These are phyloP conservation scores for Sarcophaga variegata DNA, from an alignment of 2,888 invertebrate genomes.

Conservation along the genomic window DNA sequence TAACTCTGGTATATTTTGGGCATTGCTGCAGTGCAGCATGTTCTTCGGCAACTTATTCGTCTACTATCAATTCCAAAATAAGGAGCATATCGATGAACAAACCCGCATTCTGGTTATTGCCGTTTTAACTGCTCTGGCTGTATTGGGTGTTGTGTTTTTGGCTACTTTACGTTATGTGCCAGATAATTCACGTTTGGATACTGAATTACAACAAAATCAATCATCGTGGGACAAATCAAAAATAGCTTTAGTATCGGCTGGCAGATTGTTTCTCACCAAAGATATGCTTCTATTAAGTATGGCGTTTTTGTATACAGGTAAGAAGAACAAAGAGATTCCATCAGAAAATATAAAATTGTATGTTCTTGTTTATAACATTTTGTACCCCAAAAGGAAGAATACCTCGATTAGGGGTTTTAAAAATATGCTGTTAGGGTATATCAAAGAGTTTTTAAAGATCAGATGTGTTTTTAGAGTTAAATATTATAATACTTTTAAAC, in stretches of 20 bases:
- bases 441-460: neutral
- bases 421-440: neutral
- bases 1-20: constrained; percentile 98
- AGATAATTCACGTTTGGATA: constrained; percentile 77
- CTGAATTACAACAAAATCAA: constrained; percentile 81
- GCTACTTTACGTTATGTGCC: constrained; percentile 85
- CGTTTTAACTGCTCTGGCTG: constrained; percentile 88
- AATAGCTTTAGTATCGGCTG: constrained; percentile 89
- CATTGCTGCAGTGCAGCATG: constrained; percentile 96
- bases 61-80: constrained; percentile 93
- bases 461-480: constrained; percentile 1
- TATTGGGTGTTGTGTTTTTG: constrained; percentile 88
- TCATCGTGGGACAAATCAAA: constrained; percentile 79
- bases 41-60: constrained; percentile 98
- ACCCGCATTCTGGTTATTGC: constrained; percentile 91
- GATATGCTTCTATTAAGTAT: constrained; percentile 93
- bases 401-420: neutral
- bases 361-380: neutral
- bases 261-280: constrained; percentile 89
- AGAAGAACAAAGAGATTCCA: constrained; percentile 63
- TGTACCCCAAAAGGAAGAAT: neutral
- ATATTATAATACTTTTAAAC: no score
- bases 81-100: constrained; percentile 86
- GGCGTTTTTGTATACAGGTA: constrained; percentile 95
- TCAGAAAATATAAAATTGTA: neutral